These are phyloP conservation scores for Eudemis profundana DNA, from an alignment of 2,888 invertebrate genomes.

Conservation along the genomic window DNA sequence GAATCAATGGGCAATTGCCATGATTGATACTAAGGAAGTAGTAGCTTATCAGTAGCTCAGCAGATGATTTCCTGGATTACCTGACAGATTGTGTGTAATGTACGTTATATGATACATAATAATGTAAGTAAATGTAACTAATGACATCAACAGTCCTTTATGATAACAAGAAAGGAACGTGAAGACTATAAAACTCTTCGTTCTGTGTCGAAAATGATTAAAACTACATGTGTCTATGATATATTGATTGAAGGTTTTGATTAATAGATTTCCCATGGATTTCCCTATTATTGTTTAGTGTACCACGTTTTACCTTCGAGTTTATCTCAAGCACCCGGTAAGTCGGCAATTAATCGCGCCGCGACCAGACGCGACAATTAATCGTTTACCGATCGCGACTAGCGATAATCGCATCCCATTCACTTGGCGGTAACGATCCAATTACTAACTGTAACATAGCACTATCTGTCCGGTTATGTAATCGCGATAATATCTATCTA, in stretches of 20 bases:
- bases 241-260: no score
- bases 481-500: not conserved
- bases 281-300: not conserved
- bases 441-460: constrained; percentile 12
- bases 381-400: constrained; percentile 9
- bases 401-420: constrained; percentile 4
- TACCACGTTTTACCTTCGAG: not conserved
- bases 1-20: constrained; percentile 9
- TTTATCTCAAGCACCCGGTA: not conserved
- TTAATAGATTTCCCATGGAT: not conserved
- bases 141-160: not conserved
- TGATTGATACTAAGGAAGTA: constrained; percentile 1
- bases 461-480: constrained; percentile 8
- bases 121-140: not conserved
- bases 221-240: no score
- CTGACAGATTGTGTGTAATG: not conserved
- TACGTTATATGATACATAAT: no score
- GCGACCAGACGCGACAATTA: constrained; percentile 8
- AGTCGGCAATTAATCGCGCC: constrained; percentile 2
- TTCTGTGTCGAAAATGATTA: no score
- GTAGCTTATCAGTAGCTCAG: not conserved
- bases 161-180: no score
- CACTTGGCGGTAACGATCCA: not conserved
- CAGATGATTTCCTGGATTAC: not conserved
- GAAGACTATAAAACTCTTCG: no score